phyloP scores from a whole-genome alignment of 2,797 vertebrate species.

The Smutsia temminckii region DNA sequence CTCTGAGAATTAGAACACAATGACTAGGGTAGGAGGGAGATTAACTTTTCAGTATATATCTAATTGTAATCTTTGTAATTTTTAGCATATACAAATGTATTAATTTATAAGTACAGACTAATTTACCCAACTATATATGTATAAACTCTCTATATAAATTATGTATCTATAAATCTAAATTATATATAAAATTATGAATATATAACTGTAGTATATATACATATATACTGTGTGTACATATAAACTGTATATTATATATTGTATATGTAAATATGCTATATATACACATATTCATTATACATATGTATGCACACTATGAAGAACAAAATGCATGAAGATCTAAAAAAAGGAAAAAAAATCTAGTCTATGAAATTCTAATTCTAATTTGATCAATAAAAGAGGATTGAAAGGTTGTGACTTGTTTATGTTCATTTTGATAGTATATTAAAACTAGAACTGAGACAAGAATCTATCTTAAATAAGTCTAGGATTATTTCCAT shows the following conservation, averaged over 20 bases:
- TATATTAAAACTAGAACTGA: conserved; percentile 28
- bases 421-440: neutral
- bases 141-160: neutral
- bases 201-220: neutral
- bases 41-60: neutral
- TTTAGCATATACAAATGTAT: neutral
- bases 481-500: neutral
- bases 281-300: neutral
- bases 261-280: too few relatives aligned
- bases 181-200: neutral
- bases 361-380: neutral
- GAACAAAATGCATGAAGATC: neutral
- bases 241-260: neutral
- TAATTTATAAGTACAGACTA: neutral
- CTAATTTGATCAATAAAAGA: neutral
- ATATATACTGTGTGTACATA: neutral
- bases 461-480: neutral
- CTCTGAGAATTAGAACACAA: neutral
- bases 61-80: neutral
- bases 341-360: neutral
- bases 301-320: neutral
- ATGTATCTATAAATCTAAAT: neutral
- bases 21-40: neutral
- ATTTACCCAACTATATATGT: neutral
- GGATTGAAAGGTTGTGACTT: neutral